These are phyloP conservation scores for Sphaerophoria taeniata DNA, from an alignment of 2,888 invertebrate species.

Conservation along the genomic window DNA sequence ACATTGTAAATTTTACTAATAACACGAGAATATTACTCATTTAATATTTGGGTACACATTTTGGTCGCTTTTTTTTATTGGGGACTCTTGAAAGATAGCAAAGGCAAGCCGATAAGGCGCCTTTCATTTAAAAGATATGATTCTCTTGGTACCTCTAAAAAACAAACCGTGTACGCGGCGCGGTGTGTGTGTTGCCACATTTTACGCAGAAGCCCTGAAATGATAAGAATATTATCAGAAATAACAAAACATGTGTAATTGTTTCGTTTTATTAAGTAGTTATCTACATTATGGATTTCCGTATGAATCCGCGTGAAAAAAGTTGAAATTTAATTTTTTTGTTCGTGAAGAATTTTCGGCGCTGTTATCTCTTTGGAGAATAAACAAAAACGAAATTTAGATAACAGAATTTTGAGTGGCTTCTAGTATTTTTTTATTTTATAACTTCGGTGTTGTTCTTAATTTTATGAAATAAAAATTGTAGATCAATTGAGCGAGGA, in stretches of 20 bases:
- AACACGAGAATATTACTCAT: conserved; percentile 61
- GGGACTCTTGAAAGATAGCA: conserved; percentile 61
- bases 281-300: conserved; percentile 19
- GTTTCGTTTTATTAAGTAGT: conserved; percentile 11
- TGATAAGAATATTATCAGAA: conserved; percentile 61
- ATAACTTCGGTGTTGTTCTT: not conserved
- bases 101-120: conserved; percentile 61
- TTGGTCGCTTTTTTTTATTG: conserved; percentile 21
- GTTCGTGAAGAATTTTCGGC: conserved; percentile 40
- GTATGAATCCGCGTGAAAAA: conserved; percentile 20
- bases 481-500: no score
- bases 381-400: conserved; percentile 42
- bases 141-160: conserved; percentile 13
- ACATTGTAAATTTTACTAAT: conserved; percentile 65
- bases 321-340: conserved; percentile 13
- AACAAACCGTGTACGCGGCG: conserved; percentile 4
- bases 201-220: conserved; percentile 51
- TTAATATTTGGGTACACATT: not conserved
- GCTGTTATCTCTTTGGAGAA: conserved; percentile 56
- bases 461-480: not conserved
- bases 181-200: conserved; percentile 35
- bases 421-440: conserved; percentile 41
- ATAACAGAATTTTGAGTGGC: conserved; percentile 33
- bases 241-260: conserved; percentile 66
- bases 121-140: conserved; percentile 12